Conservation (phyloP, 2,113 vertebrate genomes). For the Glaucidium brasilianum region DNA sequence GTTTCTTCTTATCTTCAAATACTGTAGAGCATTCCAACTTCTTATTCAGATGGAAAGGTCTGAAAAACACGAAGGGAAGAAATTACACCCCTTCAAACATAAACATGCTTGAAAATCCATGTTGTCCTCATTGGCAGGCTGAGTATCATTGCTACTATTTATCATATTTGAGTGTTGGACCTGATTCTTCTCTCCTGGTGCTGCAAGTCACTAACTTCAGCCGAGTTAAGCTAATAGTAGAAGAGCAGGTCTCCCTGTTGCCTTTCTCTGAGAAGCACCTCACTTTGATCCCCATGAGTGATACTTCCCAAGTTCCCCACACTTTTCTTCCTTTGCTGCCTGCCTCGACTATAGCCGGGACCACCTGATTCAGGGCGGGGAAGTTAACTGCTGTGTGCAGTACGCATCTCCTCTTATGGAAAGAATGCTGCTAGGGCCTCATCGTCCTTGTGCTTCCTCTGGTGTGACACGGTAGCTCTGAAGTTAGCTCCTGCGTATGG, state of each 20-base stretch:
- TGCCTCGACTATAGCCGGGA: neutral
- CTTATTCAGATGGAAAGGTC: neutral
- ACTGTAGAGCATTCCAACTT: neutral
- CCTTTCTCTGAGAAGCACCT: neutral
- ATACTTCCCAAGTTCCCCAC: neutral
- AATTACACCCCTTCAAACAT: neutral
- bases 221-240: neutral
- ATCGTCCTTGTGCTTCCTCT: neutral
- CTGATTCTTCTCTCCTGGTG: neutral
- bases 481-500: neutral
- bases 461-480: neutral
- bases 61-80: neutral
- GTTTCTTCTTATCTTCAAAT: neutral
- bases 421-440: neutral
- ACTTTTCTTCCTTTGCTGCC: neutral
- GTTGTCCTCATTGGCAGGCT: neutral
- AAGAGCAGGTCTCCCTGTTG: neutral
- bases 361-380: neutral
- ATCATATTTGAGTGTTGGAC: neutral
- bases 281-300: neutral
- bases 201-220: neutral
- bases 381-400: neutral
- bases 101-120: neutral
- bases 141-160: neutral
- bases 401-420: fast-evolving